Base-by-base conservation (phyloP, 2,888 invertebrate species). In the Chymomyza amoena region DNA sequence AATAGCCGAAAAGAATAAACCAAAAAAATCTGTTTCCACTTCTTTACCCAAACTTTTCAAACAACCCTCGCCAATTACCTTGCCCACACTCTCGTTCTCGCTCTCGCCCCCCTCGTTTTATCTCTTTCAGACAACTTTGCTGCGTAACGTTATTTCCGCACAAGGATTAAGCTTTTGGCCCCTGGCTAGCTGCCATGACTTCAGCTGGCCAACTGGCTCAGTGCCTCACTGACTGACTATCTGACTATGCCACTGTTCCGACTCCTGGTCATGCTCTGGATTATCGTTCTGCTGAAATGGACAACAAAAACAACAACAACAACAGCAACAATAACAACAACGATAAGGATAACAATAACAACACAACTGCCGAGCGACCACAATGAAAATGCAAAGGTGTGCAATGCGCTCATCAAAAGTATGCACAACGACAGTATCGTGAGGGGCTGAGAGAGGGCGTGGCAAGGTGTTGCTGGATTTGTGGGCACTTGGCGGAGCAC, bases 131-230 rank as follows among this genome's bases (percentile, higher is more conserved):
- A 45, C 39, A 45, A 45, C 39, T 73, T 66, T 71, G 73, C 73
- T 76, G 76, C 76, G 82, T 75, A 68, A 80, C 83, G 82, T 66
- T 80, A 79, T 82, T 83, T 80, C 84, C 72, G 69, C 72, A 73
- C 75, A 73, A 84, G 84, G 82, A 83, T 83, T 83, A 82, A 73
- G 79, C 72, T 73, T 74, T 84, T 76, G 81, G 78, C 84, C 75
- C 74, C 64, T 67, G 76, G 72, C 77, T 72, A 64, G 50, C 45
- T 65, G 72, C 20, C 32, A 63, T 64, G 5, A 25, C 9, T 32
- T 39, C 39, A 45, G 28, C n/a, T 5, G 52, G 32, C 63, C 61
- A 15, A 32, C 51, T 5, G 39, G 39, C 63, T 56, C 52, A 59
- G 7, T 32, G 32, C 32, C 32, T 32, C 57, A n/a, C 25, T 57